Base-by-base conservation (phyloP, 2,797 vertebrate species). In the Oceanodroma leucorhoa region DNA sequence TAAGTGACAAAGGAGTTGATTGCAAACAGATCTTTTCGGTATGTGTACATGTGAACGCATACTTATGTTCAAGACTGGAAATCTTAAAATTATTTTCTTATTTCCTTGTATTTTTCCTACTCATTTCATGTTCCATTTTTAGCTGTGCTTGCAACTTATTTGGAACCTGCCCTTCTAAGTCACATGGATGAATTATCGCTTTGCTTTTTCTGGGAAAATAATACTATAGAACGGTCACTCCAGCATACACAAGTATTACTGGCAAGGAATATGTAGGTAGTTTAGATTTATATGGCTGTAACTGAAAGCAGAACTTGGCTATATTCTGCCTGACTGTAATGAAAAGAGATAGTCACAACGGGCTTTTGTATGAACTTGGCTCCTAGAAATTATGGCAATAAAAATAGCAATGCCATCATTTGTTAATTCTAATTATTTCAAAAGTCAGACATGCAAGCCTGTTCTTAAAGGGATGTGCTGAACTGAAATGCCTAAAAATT, bases 281-380 rank as follows among this genome's bases (percentile, higher is more conserved):
- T 94, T 93, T 89, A 96, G 89, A 94, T 96, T 96, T 97, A 96
- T 94, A 58, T 51, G 80, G 38, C 55, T 92, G 55, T 97, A 96
- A 97, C 92, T 92, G 62, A 94, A 96, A 96, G 85, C 93, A 97
- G 94, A 92, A 83, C 66, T 95, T 95, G 92, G 84, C 86, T 75
- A 15, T 88, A 45, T 83, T 91, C 77, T 92, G 70, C 82, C 81
- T 92, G 85, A 90, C 80, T 90, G 70, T 91, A 91, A 92, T 69
- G 91, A 87, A 96, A 93, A 96, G 94, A 71, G 87, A 96, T 94
- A 96, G 90, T 89, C 95, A 97, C 96, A 79, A 65, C 2, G 90
- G 95, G 83, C 87, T 95, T 95, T 89, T 77, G 67, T 45, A 92
- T 75, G 81, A 95, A 91, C 50, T 69, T 96, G 92, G 87, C 83